Evolutionary conservation across 92 coral and sea anemone genomes (phyloP).

Genomic region (Phenganax stokvisi): DNA sequence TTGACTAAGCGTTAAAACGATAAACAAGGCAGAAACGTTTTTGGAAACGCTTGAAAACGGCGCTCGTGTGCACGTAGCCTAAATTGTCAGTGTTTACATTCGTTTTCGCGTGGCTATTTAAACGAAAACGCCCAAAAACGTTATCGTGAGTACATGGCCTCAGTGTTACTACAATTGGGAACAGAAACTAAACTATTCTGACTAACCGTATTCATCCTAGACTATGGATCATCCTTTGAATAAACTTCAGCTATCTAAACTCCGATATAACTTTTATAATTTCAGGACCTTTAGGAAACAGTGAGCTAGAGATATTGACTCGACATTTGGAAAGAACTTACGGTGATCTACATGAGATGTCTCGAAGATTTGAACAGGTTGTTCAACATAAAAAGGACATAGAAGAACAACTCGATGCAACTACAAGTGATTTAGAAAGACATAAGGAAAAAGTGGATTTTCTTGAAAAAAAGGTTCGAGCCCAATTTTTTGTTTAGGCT

Average conservation of each 20-base stretch:
- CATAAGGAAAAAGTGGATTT: slow-evolving; percentile 46
- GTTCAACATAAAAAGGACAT: slow-evolving; percentile 47
- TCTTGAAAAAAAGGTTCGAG: slow-evolving; percentile 43
- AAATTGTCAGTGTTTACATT: no score
- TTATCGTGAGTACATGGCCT: no score
- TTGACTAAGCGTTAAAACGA: no score
- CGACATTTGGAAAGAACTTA: slow-evolving; percentile 54
- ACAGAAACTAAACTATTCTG: no score
- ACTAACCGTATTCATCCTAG: no score
- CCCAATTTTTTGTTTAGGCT: no score
- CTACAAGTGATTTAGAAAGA: slow-evolving; percentile 45
- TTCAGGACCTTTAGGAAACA: slow-evolving; percentile 25
- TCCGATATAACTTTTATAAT: slow-evolving; percentile 1
- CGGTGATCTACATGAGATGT: slow-evolving; percentile 56
- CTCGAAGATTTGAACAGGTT: slow-evolving; percentile 46
- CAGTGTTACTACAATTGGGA: no score
- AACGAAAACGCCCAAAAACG: no score
- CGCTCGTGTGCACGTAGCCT: no score
- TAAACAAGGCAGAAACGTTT: no score
- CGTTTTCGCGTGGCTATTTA: no score
- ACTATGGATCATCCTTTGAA: not conserved
- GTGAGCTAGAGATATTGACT: slow-evolving; percentile 56
- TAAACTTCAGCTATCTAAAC: not conserved
- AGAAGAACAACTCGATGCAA: slow-evolving; percentile 47
- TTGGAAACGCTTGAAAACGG: no score